These are phyloP conservation scores for Catharus minimus DNA, from an alignment of 2,113 vertebrate genomes.

Conservation along the genomic window DNA sequence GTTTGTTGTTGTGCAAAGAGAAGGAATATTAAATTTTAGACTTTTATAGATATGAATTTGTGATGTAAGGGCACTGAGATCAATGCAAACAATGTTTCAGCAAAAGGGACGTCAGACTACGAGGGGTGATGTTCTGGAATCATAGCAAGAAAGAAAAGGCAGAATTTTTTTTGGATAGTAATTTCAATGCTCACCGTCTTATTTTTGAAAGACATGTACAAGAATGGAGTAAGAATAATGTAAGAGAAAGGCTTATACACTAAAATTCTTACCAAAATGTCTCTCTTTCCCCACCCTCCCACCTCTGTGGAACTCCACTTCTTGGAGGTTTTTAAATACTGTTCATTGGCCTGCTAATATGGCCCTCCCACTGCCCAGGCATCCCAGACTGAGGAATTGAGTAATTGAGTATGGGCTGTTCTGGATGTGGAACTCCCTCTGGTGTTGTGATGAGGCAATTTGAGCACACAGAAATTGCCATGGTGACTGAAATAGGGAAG, in stretches of 20 bases:
- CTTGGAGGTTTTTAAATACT: background rate
- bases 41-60: background rate
- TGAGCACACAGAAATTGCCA: background rate
- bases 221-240: too few species aligned
- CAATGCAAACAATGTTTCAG: background rate
- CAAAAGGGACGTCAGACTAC: background rate
- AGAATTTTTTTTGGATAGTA: background rate
- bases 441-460: background rate
- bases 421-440: background rate
- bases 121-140: background rate
- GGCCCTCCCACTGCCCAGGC: background rate
- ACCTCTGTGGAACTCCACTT: background rate
- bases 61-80: background rate
- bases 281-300: fast-evolving
- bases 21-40: background rate
- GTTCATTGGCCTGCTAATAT: background rate
- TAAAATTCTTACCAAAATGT: background rate
- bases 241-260: background rate
- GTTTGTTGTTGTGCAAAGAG: background rate
- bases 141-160: background rate
- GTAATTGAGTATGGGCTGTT: background rate
- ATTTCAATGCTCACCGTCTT: background rate
- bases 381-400: background rate
- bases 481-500: background rate
- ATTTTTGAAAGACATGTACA: background rate